phyloP scores from a whole-genome alignment of 2,888 invertebrate genomes.

The Mimumesa dahlbomi region DNA sequence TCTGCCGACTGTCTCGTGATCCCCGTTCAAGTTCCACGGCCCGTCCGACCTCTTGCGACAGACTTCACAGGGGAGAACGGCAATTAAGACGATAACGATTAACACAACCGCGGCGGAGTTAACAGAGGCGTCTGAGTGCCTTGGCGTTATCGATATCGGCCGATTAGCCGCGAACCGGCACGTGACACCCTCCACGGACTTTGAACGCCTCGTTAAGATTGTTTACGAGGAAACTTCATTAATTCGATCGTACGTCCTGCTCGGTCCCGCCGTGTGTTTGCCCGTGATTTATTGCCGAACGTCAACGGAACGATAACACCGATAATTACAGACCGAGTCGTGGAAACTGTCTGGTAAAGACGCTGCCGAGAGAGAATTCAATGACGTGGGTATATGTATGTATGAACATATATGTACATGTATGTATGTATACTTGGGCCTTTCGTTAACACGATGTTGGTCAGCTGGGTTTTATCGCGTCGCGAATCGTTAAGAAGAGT shows the following conservation, averaged over 20 bases:
- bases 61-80: slow-evolving; percentile 73
- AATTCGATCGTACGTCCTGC: slow-evolving; percentile 26
- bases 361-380: neutral
- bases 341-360: slow-evolving; percentile 6
- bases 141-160: slow-evolving; percentile 47
- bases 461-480: neutral
- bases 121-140: slow-evolving; percentile 26
- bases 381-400: neutral
- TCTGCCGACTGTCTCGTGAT: slow-evolving; percentile 64
- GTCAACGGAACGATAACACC: slow-evolving; percentile 29
- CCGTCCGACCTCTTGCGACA: slow-evolving; percentile 72
- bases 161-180: slow-evolving; percentile 55
- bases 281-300: slow-evolving; percentile 47
- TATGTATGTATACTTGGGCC: no score
- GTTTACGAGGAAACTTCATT: slow-evolving; percentile 56
- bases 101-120: slow-evolving; percentile 20
- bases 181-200: slow-evolving; percentile 66
- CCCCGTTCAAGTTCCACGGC: slow-evolving; percentile 67
- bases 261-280: slow-evolving; percentile 10
- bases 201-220: slow-evolving; percentile 64
- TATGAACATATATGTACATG: neutral
- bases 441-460: neutral
- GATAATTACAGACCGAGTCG: slow-evolving; percentile 24
- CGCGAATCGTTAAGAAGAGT: neutral
- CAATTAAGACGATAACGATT: slow-evolving; percentile 72